Conservation (phyloP, 2,888 invertebrate species). For the Oxytorus armatus region DNA sequence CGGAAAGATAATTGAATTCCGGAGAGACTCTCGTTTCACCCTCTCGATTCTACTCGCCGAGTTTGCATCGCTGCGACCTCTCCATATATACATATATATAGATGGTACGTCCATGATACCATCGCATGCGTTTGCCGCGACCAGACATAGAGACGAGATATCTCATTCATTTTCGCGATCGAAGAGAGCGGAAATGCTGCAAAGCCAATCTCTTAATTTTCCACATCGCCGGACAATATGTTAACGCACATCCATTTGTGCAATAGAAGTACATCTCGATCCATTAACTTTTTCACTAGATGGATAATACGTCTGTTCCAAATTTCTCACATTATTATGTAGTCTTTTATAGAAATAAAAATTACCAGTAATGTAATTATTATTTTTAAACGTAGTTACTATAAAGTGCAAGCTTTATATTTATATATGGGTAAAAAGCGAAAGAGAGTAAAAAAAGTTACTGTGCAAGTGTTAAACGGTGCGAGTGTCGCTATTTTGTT, state of each 20-base stretch:
- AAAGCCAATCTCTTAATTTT: conserved; percentile 78
- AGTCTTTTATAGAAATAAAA: not conserved
- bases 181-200: conserved; percentile 34
- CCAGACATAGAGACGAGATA: conserved; percentile 25
- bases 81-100: conserved; percentile 16
- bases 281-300: conserved; percentile 64
- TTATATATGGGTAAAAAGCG: too few species aligned
- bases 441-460: too few species aligned
- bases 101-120: not conserved
- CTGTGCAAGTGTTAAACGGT: too few species aligned
- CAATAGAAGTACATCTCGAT: conserved; percentile 57
- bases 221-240: conserved; percentile 75
- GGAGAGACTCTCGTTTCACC: conserved; percentile 70
- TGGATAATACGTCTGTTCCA: conserved; percentile 65
- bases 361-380: not conserved
- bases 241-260: conserved; percentile 70
- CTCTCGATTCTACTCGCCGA: conserved; percentile 28
- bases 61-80: conserved; percentile 32
- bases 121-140: conserved; percentile 40
- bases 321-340: conserved; percentile 14
- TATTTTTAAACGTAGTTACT: not conserved
- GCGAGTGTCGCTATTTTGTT: not conserved
- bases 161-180: conserved; percentile 48
- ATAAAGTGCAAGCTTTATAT: too few species aligned
- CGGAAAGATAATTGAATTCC: conserved; percentile 78